Evolutionary conservation across 2,888 invertebrate genomes (phyloP).

Genomic region (Colostygia pectinataria): DNA sequence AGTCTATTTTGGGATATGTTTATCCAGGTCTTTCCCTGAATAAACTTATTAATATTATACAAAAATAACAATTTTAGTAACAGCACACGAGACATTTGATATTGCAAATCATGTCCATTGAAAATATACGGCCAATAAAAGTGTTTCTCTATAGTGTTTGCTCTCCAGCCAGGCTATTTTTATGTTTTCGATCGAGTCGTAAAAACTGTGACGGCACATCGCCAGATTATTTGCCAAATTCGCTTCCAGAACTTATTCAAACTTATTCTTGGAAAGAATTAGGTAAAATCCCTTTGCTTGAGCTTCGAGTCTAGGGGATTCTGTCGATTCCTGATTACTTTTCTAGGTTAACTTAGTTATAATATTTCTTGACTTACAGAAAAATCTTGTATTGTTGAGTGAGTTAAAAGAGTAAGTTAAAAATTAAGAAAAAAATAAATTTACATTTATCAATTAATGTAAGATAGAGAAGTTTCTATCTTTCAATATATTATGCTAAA

Average conservation of each 20-base stretch:
- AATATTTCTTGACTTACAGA: too few species aligned
- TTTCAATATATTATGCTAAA: too few species aligned
- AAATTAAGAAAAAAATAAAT: too few species aligned
- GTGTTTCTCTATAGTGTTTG: constrained; percentile 28
- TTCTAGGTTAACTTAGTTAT: too few species aligned
- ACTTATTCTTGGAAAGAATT: not conserved
- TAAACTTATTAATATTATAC: too few species aligned
- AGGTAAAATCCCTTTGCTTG: not conserved
- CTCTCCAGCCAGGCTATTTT: constrained; percentile 24
- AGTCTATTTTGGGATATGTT: too few species aligned
- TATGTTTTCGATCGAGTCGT: constrained; percentile 27
- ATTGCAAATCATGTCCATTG: constrained; percentile 23
- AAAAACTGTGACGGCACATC: constrained; percentile 25
- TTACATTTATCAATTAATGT: too few species aligned
- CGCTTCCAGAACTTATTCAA: constrained; percentile 10
- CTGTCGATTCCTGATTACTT: too few species aligned
- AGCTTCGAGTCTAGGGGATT: constrained; percentile 13
- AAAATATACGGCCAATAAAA: constrained; percentile 33
- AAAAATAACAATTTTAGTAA: constrained; percentile 1
- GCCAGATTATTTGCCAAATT: constrained; percentile 25
- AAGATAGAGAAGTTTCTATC: too few species aligned
- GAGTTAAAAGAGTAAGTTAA: too few species aligned
- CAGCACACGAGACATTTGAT: constrained; percentile 10
- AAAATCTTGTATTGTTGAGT: too few species aligned
- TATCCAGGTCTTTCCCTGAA: too few species aligned